These are phyloP conservation scores for Siniperca chuatsi DNA, from an alignment of 2,113 vertebrate species.

Conservation along the genomic window DNA sequence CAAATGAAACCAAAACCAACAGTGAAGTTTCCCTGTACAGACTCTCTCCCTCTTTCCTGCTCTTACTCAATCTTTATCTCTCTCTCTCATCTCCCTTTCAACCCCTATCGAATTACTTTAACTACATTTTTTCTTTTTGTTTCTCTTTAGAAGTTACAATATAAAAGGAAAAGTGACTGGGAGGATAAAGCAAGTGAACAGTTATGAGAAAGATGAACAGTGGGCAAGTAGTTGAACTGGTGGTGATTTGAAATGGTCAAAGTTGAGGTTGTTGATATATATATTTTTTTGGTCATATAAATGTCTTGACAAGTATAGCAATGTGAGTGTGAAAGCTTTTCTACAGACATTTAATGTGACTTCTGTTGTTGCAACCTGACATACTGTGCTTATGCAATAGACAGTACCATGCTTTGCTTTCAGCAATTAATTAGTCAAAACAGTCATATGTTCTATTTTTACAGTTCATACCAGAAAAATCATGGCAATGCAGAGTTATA, in stretches of 20 bases:
- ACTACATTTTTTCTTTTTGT: conserved; percentile 39
- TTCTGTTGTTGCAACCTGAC: conserved; percentile 50
- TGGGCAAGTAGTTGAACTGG: conserved; percentile 5
- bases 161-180: conserved; percentile 5
- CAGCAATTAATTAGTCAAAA: conserved; percentile 32
- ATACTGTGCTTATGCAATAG: conserved; percentile 37
- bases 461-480: conserved; percentile 14
- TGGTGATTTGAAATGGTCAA: conserved; percentile 16
- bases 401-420: conserved; percentile 49
- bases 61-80: conserved; percentile 23
- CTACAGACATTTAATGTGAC: conserved; percentile 56
- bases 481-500: conserved; percentile 20
- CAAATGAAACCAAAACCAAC: conserved; percentile 86
- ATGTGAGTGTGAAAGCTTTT: conserved; percentile 55
- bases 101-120: conserved; percentile 29
- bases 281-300: conserved; percentile 46
- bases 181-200: conserved; percentile 43
- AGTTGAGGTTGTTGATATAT: conserved; percentile 24
- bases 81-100: conserved; percentile 24
- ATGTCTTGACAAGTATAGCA: conserved; percentile 50
- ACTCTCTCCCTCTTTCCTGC: conserved; percentile 3
- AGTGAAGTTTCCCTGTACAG: conserved; percentile 60
- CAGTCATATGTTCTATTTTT: conserved; percentile 38
- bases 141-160: conserved; percentile 27
- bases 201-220: not conserved